phyloP scores from a whole-genome alignment of 1,140 invertebrate species.

The Schlechtendalia chinensis region DNA sequence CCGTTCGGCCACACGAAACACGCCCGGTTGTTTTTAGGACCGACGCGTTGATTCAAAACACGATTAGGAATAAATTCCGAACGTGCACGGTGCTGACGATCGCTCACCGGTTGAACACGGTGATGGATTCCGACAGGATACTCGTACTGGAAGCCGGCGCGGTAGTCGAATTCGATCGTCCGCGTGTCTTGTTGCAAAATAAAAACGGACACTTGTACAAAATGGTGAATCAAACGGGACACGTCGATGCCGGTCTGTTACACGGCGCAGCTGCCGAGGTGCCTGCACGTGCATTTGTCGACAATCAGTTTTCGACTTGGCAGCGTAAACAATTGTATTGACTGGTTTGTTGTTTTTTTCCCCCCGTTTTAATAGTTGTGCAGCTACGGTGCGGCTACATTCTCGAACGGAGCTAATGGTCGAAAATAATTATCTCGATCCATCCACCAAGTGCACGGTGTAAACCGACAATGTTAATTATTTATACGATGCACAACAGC shows the following conservation, averaged over 20 bases:
- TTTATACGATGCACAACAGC: too few species aligned
- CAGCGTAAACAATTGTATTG: too few species aligned
- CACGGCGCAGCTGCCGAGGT: slow-evolving; percentile 51
- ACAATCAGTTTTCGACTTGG: too few species aligned
- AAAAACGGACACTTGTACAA: slow-evolving; percentile 56
- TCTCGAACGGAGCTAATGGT: background rate
- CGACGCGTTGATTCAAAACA: slow-evolving; percentile 68
- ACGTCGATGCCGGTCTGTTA: slow-evolving; percentile 51
- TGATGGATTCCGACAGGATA: slow-evolving; percentile 75
- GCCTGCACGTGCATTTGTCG: background rate
- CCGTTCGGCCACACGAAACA: too few species aligned
- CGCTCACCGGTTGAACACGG: slow-evolving; percentile 73
- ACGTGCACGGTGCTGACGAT: slow-evolving; percentile 78
- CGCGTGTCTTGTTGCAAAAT: slow-evolving; percentile 60
- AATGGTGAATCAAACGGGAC: slow-evolving; percentile 60
- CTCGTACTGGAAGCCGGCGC: slow-evolving; percentile 69
- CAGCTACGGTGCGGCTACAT: background rate
- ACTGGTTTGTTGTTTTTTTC: too few species aligned
- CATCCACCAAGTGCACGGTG: too few species aligned
- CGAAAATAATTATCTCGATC: background rate
- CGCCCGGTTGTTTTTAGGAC: too few species aligned
- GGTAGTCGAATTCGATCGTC: slow-evolving; percentile 63
- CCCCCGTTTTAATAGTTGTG: too few species aligned
- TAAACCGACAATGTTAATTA: too few species aligned
- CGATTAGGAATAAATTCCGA: slow-evolving; percentile 67